Evolutionary conservation across 2,797 vertebrate species (phyloP), one percentile per base, ranked within the genome.

Genomic region (Steatocranus sp.): DNA sequence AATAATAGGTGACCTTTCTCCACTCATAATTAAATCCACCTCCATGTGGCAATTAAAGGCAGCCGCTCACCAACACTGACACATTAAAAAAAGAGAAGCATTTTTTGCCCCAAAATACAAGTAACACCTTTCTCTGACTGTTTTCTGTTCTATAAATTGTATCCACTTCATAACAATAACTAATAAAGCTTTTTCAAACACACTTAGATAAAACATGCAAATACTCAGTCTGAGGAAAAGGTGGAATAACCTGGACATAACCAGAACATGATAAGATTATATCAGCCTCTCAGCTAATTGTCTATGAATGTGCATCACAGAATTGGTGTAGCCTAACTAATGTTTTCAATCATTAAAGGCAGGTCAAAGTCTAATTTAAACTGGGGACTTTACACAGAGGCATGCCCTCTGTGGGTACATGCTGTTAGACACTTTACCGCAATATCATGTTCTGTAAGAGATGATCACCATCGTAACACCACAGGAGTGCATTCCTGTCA

Each of bases 401-500:
- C 38, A 70, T 17, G 66, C 23, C 66, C 41, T 46, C 41, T 18
- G 23, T 30, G 66, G 20, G 20, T 4, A 41, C 63, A 41, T 23
- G 36, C 36, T 10, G 8, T 41, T 56, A 11, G 5, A 32, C 15
- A 58, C 27, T 58, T 58, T 11, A 17, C 8, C 3, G 1, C 27
- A 5, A 36, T 36, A 36, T 63, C 34, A 5, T 63, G 46, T 11
- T 30, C 43, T 38, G 20, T 27, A 63, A 51, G 12, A 66, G 5
- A 53, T 20, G 61, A 80, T 46, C 81, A 3, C 56, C 6, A 8
- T 30, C 58, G 48, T 8, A 3, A 58, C 15, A 48, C 43, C 41
- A 11, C 32, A 17, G 8, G 34, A 68, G 70, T 73, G 75, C 82
- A 63, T 43, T 5, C 4, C 73, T 70, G 84, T 73, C 61, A 78